Evolutionary conservation across 2,113 vertebrate species (phyloP), one percentile per base, ranked within the genome.

Genomic region (Poeciliopsis turrubarensis): DNA sequence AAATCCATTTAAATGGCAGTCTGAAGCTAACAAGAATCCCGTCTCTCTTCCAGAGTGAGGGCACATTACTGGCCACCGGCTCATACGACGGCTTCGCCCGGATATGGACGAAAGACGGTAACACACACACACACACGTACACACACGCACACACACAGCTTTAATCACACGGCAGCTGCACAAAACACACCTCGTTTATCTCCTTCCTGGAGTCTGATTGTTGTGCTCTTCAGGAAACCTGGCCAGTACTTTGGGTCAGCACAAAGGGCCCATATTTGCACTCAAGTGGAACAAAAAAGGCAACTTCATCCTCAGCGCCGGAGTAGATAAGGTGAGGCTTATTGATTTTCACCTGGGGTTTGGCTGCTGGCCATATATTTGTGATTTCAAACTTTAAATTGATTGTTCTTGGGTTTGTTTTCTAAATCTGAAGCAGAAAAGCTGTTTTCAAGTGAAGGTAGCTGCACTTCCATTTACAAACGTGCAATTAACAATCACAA

Each of bases 261-360:
- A 99, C 92, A 99, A 99, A 96, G 98, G 98, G 82, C 98, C 98
- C 78, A 99, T 99, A 95, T 99, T 99, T 95, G 98, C 98, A 91
- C 96, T 99, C 89, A 99, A 99, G 93, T 99, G 98, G 97, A 99
- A 99, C 93, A 99, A 99, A 92, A 99, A 99, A 97, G 98, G 98
- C 95, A 99, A 99, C 92, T 99, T 98, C 89, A 99, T 99, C 92
- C 95, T 99, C 87, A 99, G 98, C 92, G 98, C 98, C 85, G 98
- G 98, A 79, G 98, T 99, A 87, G 98, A 99, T 90, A 99, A 99
- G 96, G 98, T 99, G 93, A 95, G 91, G 6, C 63, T 0, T 47
- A 14, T 2, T 9, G 12, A 13, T 72, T 65, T 75, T 47, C 17
- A 47, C 17, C 44, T 47, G 44, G 44, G 1, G 44, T 19, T 47